A percentile compares a stretch with the other conserved stretches of the same genome.
phyloP scores from a whole-genome alignment of 2,888 invertebrate species.

The Kryphioiulus occultus region DNA sequence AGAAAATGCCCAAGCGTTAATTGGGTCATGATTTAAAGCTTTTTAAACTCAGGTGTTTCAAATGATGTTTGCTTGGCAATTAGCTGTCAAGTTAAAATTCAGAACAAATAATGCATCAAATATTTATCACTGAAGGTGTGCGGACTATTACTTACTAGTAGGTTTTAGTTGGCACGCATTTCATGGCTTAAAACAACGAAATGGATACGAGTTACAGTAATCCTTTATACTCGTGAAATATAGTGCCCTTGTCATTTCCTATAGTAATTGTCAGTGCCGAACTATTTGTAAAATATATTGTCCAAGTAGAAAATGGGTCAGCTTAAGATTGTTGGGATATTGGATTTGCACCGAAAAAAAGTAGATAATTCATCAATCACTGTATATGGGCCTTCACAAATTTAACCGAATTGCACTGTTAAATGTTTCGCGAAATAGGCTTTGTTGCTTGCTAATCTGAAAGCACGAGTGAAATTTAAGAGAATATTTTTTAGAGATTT shows the following conservation, averaged over 20 bases:
- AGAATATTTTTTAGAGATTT: background rate
- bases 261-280: background rate
- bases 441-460: background rate
- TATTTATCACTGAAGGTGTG: background rate
- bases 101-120: background rate
- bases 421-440: background rate
- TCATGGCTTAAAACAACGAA: background rate
- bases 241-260: background rate
- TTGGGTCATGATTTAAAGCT: background rate
- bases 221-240: background rate
- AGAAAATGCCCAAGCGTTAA: background rate
- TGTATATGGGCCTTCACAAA: background rate
- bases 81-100: background rate
- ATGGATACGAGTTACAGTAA: background rate
- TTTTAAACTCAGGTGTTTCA: conserved; percentile 13
- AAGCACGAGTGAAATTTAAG: background rate
- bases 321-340: background rate
- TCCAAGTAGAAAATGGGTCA: background rate
- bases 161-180: background rate
- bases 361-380: background rate
- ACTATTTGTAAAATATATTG: conserved; percentile 3
- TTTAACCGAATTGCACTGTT: background rate
- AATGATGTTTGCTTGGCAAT: background rate
- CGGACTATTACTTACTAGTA: background rate
- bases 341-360: background rate